These are phyloP conservation scores for Loxodonta africana DNA, from an alignment of 2,113 vertebrate species.

Conservation along the genomic window DNA sequence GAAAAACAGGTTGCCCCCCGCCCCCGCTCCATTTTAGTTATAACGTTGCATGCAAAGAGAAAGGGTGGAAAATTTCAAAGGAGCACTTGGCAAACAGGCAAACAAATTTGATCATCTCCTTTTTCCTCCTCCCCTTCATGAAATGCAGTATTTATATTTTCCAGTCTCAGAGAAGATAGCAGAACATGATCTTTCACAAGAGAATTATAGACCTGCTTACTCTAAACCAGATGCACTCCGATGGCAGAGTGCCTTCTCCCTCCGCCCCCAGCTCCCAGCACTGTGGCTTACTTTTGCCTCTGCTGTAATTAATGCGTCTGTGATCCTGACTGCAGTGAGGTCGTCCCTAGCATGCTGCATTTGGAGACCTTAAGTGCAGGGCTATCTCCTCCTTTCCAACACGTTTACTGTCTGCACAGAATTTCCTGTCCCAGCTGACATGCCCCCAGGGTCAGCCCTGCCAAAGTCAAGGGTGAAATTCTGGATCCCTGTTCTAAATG, in stretches of 20 bases:
- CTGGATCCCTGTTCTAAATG: background rate
- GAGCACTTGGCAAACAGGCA: conserved; percentile 74
- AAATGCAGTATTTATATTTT: conserved; percentile 81
- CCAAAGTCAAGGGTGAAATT: background rate
- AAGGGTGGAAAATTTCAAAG: conserved; percentile 69
- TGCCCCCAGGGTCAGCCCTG: background rate
- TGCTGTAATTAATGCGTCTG: conserved; percentile 26
- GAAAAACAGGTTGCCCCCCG: conserved; percentile 19
- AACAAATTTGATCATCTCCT: conserved; percentile 60
- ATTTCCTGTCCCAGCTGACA: background rate
- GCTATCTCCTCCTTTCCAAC: background rate
- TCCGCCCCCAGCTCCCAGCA: conserved; percentile 71
- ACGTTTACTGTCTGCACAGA: background rate
- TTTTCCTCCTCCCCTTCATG: conserved; percentile 61
- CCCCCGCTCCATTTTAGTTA: background rate
- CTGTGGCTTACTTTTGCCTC: conserved; percentile 56
- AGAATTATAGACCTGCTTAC: conserved; percentile 82
- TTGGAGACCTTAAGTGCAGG: conserved; percentile 36
- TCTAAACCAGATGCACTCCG: conserved; percentile 85
- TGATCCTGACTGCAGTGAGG: background rate
- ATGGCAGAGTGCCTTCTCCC: conserved; percentile 86
- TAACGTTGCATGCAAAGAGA: conserved; percentile 48
- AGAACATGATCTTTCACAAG: conserved; percentile 83
- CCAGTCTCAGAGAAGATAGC: conserved; percentile 77
- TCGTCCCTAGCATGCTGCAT: conserved; percentile 35